Conservation (phyloP, 2,797 vertebrate genomes). For the Momotus momota region DNA sequence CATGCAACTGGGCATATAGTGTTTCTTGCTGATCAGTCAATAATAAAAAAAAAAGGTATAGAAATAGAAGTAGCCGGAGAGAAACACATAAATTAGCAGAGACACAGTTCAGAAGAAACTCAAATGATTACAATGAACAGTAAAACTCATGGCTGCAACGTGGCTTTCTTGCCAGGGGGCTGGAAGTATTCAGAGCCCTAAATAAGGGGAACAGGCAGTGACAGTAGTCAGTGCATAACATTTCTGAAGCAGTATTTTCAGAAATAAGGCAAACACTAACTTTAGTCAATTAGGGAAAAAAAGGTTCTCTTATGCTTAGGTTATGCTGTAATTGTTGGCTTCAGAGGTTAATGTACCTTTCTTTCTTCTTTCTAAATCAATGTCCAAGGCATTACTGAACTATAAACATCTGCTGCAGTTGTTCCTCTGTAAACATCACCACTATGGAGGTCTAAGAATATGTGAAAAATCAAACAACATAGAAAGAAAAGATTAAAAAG, state of each 20-base stretch:
- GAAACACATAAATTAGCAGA: not conserved
- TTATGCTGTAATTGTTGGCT: not conserved
- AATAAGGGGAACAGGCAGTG: not conserved
- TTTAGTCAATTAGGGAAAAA: not conserved
- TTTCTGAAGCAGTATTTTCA: not conserved
- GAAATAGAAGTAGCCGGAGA: not conserved
- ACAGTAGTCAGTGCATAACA: not conserved
- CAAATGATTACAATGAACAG: not conserved
- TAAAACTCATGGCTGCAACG: not conserved
- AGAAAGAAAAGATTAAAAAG: not conserved
- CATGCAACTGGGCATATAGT: not conserved
- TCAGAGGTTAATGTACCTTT: not conserved
- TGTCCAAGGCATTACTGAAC: not conserved
- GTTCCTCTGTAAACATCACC: conserved; percentile 24
- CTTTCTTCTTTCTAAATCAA: not conserved
- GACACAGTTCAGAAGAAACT: not conserved
- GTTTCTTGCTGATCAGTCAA: not conserved
- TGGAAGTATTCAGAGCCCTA: not conserved
- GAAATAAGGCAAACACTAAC: not conserved
- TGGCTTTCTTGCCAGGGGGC: not conserved
- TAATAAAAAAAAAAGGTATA: not conserved
- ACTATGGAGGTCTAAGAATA: conserved; percentile 25
- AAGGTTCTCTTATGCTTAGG: not conserved
- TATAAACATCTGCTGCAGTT: conserved; percentile 20
- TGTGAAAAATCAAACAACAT: conserved; percentile 8